Conservation (phyloP, 2,797 vertebrate species). For the Dendrocincla fuliginosa region DNA sequence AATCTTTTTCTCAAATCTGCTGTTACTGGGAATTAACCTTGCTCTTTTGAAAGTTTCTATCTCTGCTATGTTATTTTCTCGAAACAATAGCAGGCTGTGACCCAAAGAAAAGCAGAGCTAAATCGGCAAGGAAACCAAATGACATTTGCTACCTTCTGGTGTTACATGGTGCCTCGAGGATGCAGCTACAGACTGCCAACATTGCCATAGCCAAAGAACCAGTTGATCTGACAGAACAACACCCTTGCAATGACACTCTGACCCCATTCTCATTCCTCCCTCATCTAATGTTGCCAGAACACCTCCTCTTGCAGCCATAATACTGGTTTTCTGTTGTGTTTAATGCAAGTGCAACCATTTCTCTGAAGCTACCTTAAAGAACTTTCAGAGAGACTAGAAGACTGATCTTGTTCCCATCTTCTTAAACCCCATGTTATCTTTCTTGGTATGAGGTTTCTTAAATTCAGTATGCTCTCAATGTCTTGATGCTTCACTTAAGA, state of each 20-base stretch:
- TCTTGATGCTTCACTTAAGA: background rate
- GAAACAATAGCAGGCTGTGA: fast-evolving
- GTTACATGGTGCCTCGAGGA: fast-evolving
- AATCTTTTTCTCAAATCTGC: background rate
- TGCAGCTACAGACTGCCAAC: background rate
- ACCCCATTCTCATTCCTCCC: background rate
- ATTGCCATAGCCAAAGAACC: background rate
- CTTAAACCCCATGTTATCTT: background rate
- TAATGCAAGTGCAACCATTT: background rate
- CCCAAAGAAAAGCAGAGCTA: background rate
- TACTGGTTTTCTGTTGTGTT: background rate
- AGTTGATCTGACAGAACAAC: background rate
- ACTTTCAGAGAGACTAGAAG: background rate
- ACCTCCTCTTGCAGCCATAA: background rate
- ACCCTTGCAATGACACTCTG: fast-evolving
- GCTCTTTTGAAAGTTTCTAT: background rate
- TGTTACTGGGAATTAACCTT: background rate
- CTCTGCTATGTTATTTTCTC: background rate
- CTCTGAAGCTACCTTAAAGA: background rate
- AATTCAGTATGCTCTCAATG: background rate
- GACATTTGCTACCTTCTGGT: fast-evolving
- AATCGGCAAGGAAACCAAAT: background rate
- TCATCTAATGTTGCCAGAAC: background rate
- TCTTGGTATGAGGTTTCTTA: background rate
- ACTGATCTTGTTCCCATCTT: background rate